A percentile compares a stretch with the other conserved stretches of the same genome.
Conservation (phyloP, 2,797 vertebrate genomes). For the Takifugu rubripes region DNA sequence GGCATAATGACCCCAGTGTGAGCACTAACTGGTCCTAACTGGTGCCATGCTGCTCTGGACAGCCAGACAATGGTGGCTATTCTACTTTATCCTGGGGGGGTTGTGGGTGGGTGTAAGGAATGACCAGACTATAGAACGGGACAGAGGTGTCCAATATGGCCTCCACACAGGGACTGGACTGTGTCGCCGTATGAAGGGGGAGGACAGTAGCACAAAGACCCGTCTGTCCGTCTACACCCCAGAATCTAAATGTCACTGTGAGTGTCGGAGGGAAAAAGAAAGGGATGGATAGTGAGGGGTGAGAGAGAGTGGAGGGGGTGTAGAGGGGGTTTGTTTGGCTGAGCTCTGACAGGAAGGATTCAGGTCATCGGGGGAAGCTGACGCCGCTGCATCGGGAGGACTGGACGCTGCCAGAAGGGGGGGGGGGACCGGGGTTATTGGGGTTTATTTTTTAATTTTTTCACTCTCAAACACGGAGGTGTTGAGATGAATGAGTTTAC, state of each 20-base stretch:
- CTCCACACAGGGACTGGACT: conserved; percentile 62
- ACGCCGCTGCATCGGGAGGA: conserved; percentile 14
- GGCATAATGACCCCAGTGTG: conserved; percentile 67
- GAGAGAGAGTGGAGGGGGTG: not conserved
- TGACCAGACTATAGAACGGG: conserved; percentile 58
- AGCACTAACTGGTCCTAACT: conserved; percentile 50
- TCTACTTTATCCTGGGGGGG: conserved; percentile 47
- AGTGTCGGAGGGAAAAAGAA: conserved; percentile 25
- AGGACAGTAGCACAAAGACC: conserved; percentile 60
- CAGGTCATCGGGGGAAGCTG: conserved; percentile 19
- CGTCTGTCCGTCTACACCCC: conserved; percentile 44
- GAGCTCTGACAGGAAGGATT: conserved; percentile 22
- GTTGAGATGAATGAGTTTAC: conserved; percentile 4
- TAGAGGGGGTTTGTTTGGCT: conserved; percentile 4
- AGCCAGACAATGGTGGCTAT: conserved; percentile 68
- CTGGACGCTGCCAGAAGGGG: not conserved
- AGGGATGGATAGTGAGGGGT: conserved; percentile 19
- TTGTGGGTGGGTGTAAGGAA: conserved; percentile 62
- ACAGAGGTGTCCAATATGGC: conserved; percentile 70
- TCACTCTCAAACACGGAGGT: conserved; percentile 7
- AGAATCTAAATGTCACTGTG: conserved; percentile 43
- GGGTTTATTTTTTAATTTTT: not conserved
- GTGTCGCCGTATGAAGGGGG: conserved; percentile 42
- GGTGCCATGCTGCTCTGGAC: conserved; percentile 67
- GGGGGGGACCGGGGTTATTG: not conserved